These are phyloP conservation scores for Eupithecia subfuscata DNA, from an alignment of 2,888 invertebrate genomes.

Conservation along the genomic window DNA sequence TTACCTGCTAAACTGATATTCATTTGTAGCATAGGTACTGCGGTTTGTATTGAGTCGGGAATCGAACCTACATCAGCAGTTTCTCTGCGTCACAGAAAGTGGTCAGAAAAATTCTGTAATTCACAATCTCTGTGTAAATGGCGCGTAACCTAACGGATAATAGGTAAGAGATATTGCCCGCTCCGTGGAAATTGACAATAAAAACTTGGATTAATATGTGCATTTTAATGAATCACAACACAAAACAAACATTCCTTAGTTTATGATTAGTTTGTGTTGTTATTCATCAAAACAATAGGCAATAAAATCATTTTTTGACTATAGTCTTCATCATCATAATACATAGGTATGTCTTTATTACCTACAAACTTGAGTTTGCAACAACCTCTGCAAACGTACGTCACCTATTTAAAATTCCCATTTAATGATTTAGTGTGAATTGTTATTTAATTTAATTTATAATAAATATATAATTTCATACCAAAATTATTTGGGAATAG, in stretches of 20 bases:
- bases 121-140: background rate
- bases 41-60: background rate
- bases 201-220: background rate
- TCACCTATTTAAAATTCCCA: background rate
- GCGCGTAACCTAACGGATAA: slow-evolving; percentile 10
- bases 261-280: background rate
- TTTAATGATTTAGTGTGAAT: background rate
- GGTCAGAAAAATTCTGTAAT: no score
- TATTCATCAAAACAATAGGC: background rate
- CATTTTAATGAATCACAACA: background rate
- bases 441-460: background rate
- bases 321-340: no score
- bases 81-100: background rate
- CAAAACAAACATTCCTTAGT: slow-evolving; percentile 3
- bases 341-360: no score
- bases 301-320: no score
- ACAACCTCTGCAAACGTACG: background rate
- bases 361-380: no score
- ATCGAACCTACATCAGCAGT: background rate
- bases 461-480: no score
- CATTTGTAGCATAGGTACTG: background rate
- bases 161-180: background rate
- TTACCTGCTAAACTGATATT: background rate
- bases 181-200: background rate
- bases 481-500: background rate